A percentile compares a stretch with the other conserved stretches of the same genome.
These are phyloP conservation scores for Phoxinus dragarum DNA, from an alignment of 2,797 vertebrate genomes.

Conservation along the genomic window DNA sequence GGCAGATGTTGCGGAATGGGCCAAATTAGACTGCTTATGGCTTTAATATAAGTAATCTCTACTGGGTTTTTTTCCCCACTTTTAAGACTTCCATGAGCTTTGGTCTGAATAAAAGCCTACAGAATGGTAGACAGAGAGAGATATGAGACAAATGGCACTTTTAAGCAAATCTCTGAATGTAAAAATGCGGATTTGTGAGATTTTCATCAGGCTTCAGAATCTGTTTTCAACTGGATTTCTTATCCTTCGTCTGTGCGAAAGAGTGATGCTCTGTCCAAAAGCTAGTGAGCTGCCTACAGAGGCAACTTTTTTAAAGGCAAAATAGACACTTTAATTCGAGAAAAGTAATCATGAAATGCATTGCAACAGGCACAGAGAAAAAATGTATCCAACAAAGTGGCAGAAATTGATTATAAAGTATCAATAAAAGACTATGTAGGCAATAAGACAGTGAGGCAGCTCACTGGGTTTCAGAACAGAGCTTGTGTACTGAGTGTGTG, in stretches of 20 bases:
- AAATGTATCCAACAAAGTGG: not conserved
- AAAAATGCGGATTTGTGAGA: conserved; percentile 39
- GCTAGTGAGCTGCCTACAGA: not conserved
- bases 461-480: not conserved
- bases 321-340: not conserved
- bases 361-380: not conserved
- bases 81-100: conserved; percentile 59
- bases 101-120: conserved; percentile 39
- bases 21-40: conserved; percentile 74
- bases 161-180: conserved; percentile 36
- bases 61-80: conserved; percentile 44
- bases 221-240: conserved; percentile 41
- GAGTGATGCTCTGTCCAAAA: not conserved
- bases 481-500: not conserved
- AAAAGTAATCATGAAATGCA: not conserved
- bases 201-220: conserved; percentile 30
- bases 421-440: not conserved
- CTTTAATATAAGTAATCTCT: conserved; percentile 66
- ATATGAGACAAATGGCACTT: conserved; percentile 26
- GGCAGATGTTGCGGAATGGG: conserved; percentile 69
- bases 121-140: conserved; percentile 16
- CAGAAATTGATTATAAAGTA: not conserved
- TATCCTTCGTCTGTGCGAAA: not conserved
- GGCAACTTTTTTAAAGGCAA: not conserved
- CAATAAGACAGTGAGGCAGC: not conserved